Evolutionary conservation across 2,113 vertebrate species (phyloP).

Genomic region (Calidris pugnax): DNA sequence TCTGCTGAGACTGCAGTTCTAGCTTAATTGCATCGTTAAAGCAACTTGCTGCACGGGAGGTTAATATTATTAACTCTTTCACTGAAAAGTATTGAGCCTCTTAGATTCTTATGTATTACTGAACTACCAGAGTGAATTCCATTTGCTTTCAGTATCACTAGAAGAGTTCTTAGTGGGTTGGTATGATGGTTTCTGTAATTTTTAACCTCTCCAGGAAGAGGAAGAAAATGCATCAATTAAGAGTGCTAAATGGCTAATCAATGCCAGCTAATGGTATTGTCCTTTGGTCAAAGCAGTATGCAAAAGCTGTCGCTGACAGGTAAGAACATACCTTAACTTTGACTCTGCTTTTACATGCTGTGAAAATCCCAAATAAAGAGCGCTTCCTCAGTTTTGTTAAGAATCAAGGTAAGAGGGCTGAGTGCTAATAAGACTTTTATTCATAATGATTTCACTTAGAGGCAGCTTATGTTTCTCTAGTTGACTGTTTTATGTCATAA

Average conservation of each 20-base stretch:
- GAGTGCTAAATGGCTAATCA: neutral
- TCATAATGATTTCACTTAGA: neutral
- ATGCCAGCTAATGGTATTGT: neutral
- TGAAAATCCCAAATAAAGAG: neutral
- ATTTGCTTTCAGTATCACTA: neutral
- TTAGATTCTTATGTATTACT: neutral
- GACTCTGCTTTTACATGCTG: neutral
- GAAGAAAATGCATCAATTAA: neutral
- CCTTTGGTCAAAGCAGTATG: neutral
- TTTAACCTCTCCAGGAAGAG: neutral
- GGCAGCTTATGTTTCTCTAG: neutral
- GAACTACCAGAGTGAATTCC: neutral
- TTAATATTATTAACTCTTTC: neutral
- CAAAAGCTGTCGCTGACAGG: neutral
- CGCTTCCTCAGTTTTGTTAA: neutral
- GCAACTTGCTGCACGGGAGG: neutral
- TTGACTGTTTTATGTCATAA: neutral
- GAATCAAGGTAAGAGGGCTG: neutral
- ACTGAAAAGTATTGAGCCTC: neutral
- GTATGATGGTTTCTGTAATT: neutral
- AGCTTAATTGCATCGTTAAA: neutral
- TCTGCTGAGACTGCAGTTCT: constrained; percentile 1
- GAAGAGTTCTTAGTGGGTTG: neutral
- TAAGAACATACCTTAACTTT: neutral
- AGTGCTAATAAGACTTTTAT: neutral